These are phyloP conservation scores for Lordiphosa andalusiaca DNA, from an alignment of 2,888 invertebrate species.

Conservation along the genomic window DNA sequence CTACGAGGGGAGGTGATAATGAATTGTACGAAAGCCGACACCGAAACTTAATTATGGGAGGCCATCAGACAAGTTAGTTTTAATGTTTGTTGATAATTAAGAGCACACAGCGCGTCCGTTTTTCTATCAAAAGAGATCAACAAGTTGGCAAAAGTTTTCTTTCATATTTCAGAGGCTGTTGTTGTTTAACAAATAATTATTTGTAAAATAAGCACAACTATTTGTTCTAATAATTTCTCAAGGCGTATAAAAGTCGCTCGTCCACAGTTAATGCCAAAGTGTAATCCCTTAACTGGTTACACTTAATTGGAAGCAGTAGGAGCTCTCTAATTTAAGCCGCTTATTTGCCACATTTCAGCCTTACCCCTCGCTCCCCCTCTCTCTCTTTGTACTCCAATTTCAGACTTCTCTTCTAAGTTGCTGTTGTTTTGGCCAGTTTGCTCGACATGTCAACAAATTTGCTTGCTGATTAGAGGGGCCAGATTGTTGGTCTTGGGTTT, in stretches of 20 bases:
- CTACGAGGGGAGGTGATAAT: conserved; percentile 17
- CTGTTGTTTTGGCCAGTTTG: conserved; percentile 26
- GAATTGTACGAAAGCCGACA: conserved; percentile 23
- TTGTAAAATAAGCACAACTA: no score
- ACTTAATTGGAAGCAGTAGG: conserved; percentile 1
- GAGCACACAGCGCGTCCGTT: conserved; percentile 15
- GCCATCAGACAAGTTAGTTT: conserved; percentile 26
- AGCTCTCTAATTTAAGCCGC: conserved; percentile 7
- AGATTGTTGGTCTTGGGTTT: conserved; percentile 23
- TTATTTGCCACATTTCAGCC: conserved; percentile 17
- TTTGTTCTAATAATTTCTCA: no score
- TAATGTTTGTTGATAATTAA: conserved; percentile 46
- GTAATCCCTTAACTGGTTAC: conserved; percentile 12
- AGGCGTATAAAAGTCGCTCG: no score
- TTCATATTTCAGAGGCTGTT: no score
- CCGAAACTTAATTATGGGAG: conserved; percentile 30
- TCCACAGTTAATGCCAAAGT: background rate
- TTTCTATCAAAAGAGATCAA: conserved; percentile 18
- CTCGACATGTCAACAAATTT: conserved; percentile 58
- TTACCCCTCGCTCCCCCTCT: background rate
- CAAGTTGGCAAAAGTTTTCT: background rate
- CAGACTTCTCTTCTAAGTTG: conserved; percentile 3
- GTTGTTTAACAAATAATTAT: no score
- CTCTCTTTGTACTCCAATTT: background rate
- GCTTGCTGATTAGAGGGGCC: conserved; percentile 49